Evolutionary conservation across 2,113 vertebrate genomes (phyloP).

Genomic region (Crocuta crocuta): DNA sequence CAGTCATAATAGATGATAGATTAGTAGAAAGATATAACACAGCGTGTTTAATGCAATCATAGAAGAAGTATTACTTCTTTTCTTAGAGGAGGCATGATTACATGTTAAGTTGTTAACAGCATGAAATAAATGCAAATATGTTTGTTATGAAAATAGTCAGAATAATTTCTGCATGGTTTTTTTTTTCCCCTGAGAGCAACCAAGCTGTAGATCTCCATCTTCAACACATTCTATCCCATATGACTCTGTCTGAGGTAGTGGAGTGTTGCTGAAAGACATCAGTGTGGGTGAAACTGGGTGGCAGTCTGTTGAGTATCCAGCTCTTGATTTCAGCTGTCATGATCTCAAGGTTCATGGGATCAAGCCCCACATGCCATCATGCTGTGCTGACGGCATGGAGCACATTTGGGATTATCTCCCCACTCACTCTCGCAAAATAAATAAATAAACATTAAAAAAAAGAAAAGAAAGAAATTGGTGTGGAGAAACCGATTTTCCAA

Average conservation of each 20-base stretch:
- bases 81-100: conserved; percentile 68
- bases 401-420: too few species aligned
- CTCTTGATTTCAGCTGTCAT: too few species aligned
- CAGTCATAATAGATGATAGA: conserved; percentile 45
- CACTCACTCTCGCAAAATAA: too few species aligned
- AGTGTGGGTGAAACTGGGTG: too few species aligned
- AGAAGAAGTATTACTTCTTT: conserved; percentile 60
- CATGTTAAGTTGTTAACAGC: conserved; percentile 62
- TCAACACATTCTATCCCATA: not conserved
- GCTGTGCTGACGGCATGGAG: too few species aligned
- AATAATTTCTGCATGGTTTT: conserved; percentile 55
- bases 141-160: conserved; percentile 63
- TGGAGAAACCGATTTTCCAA: not conserved
- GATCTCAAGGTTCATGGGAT: too few species aligned
- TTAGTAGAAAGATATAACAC: not conserved
- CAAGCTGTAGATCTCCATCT: not conserved
- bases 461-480: not conserved
- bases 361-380: too few species aligned
- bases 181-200: not conserved
- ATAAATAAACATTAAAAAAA: too few species aligned
- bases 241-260: not conserved
- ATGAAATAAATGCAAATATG: conserved; percentile 77
- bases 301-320: too few species aligned
- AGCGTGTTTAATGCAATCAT: conserved; percentile 70
- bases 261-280: not conserved